Evolutionary conservation across 2,888 invertebrate species (phyloP).

Genomic region (Leuctra nigra): DNA sequence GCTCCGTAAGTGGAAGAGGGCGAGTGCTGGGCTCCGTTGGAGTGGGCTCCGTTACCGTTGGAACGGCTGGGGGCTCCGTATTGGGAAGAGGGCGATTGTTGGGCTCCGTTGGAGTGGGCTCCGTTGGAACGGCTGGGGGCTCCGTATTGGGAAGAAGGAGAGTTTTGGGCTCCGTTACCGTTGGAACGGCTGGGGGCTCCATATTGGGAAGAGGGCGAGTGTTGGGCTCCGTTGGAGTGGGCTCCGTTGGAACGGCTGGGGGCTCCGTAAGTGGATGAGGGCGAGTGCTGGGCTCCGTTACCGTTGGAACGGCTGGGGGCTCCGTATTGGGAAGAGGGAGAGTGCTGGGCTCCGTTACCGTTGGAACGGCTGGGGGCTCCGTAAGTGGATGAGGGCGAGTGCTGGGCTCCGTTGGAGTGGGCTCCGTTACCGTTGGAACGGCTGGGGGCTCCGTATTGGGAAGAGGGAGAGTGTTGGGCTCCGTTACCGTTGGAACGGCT

Average conservation of each 20-base stretch:
- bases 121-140: conserved; percentile 3
- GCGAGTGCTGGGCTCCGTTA: too few species aligned
- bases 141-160: conserved; percentile 19
- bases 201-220: conserved; percentile 24
- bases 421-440: not conserved
- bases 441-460: conserved; percentile 33
- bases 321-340: too few species aligned
- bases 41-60: conserved; percentile 7
- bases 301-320: not conserved
- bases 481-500: too few species aligned
- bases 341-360: too few species aligned
- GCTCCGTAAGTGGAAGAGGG: conserved; percentile 35
- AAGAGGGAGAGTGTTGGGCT: conserved; percentile 38
- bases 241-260: conserved; percentile 11
- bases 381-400: not conserved
- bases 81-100: not conserved
- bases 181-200: conserved; percentile 21
- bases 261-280: not conserved
- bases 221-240: too few species aligned
- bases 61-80: not conserved
- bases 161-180: not conserved
- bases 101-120: conserved; percentile 16
- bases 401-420: too few species aligned
- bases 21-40: too few species aligned
- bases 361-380: conserved; percentile 15